Evolutionary conservation across 2,888 invertebrate genomes (phyloP), one percentile per base, ranked within the genome.

Genomic region (Netelia virgata): DNA sequence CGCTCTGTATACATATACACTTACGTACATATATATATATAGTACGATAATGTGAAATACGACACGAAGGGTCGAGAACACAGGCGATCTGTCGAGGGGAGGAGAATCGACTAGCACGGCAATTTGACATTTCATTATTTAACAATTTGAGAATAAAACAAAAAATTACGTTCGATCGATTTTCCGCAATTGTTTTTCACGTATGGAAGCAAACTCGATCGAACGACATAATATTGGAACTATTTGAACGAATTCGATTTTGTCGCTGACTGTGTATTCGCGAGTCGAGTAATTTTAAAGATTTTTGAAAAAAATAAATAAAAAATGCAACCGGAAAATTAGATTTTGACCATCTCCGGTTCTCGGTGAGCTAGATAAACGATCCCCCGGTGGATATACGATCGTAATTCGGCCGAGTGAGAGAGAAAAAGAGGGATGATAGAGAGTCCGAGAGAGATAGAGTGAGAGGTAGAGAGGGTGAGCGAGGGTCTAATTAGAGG

Each of bases 401-500:
- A 77, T 78, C 59, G 78, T n/a, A 69, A 69, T 64, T 20, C 9
- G 5, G 18, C 9, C 14, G 23, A 78, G 73, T 47, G 77, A 57
- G 57, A 77, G 76, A 79, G 76, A 23, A 63, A 75, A n/a, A 53
- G 55, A 53, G 50, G 50, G 5, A 76, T 61, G 82, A 50, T n/a
- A 57, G 64, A 74, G 23, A 50, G 63, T 18, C 53, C 68, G 82
- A 79, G 68, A 50, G 66, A 80, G 74, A 76, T 59, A 64, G 61
- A 66, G 66, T 73, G 75, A 83, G 68, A 41, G 61, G 41, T 66
- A 69, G 63, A 63, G 61, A 41, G 69, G 61, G 61, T 75, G 70
- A 55, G 73, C 68, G 77, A 87, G 86, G 84, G 87, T 90, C 91
- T 90, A 90, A 90, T 90, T 91, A 91, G 88, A 82, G 86, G 80